Conservation (phyloP, 2,113 vertebrate species). For the Hyla sarda region DNA sequence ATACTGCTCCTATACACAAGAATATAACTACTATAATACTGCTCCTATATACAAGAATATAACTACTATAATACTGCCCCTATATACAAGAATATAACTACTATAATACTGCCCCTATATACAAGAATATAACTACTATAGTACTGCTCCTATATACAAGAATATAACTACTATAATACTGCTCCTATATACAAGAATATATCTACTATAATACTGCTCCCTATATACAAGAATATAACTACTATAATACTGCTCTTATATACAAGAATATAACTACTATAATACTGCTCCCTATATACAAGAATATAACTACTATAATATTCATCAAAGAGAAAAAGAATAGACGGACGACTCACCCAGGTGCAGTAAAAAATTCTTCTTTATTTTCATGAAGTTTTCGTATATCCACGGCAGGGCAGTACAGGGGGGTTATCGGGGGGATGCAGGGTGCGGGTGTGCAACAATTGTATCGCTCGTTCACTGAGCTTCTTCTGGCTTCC, state of each 20-base stretch:
- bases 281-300: not conserved
- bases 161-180: not conserved
- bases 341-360: too few species aligned
- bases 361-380: too few species aligned
- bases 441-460: too few species aligned
- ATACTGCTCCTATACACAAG: not conserved
- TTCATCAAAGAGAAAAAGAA: too few species aligned
- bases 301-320: conserved; percentile 16
- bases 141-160: not conserved
- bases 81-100: conserved; percentile 2
- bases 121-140: not conserved
- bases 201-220: too few species aligned
- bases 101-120: conserved; percentile 3
- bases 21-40: conserved; percentile 15
- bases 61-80: conserved; percentile 2
- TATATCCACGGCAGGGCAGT: too few species aligned
- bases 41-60: not conserved
- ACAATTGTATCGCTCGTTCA: too few species aligned
- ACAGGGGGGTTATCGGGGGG: too few species aligned
- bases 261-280: conserved; percentile 12
- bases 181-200: not conserved
- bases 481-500: too few species aligned
- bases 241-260: not conserved
- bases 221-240: conserved; percentile 6
- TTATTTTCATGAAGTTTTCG: too few species aligned